Percentiles rank a stretch among this genome's conserved stretches.
Conservation (phyloP, 1,140 invertebrate genomes). For the Asbolus verrucosus region DNA sequence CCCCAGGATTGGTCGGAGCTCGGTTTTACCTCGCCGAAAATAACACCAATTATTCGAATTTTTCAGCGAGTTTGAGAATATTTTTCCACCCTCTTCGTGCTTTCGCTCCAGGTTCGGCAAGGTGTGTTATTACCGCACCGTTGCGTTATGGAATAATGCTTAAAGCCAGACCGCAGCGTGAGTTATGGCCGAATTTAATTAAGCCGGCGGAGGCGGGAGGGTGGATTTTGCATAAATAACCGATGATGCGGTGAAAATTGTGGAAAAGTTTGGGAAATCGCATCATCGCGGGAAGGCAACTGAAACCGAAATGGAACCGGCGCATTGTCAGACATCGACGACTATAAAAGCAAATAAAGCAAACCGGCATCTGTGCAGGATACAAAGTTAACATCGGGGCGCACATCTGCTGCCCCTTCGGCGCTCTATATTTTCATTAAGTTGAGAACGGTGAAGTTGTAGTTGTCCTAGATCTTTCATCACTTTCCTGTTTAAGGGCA, state of each 20-base stretch:
- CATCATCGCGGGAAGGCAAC: background rate
- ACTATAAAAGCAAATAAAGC: constrained; percentile 21
- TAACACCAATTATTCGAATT: too few species aligned
- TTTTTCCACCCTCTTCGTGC: background rate
- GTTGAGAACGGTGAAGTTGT: too few species aligned
- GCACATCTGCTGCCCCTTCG: constrained; percentile 14
- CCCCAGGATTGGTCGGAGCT: background rate
- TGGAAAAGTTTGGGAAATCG: background rate
- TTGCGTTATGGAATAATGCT: background rate
- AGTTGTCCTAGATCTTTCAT: too few species aligned
- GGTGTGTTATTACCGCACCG: background rate
- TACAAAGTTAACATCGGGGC: constrained; percentile 1
- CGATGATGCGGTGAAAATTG: background rate
- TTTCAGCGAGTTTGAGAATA: background rate
- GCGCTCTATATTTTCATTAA: constrained; percentile 24
- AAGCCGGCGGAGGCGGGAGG: too few species aligned
- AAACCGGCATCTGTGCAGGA: background rate
- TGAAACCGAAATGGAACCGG: background rate
- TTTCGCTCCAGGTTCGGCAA: background rate
- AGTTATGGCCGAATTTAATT: constrained; percentile 5
- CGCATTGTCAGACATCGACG: background rate
- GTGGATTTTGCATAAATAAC: constrained; percentile 8
- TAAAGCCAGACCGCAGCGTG: background rate
- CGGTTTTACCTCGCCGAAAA: background rate
- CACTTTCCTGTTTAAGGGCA: constrained; percentile 8